phyloP scores from a whole-genome alignment of 2,797 vertebrate genomes.

The Lepus oiostolus region DNA sequence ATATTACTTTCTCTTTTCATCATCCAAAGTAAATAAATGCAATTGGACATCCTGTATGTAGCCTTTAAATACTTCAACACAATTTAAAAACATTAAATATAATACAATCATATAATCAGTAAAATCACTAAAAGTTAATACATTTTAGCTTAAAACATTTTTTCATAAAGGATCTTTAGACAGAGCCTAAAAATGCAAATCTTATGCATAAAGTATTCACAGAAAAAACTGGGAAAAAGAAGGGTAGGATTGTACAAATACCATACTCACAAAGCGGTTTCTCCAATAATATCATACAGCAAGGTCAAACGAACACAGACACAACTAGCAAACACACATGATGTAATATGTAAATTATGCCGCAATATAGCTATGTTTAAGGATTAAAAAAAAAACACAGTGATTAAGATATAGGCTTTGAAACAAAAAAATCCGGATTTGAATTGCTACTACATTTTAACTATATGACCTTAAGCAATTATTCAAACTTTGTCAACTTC shows the following conservation, averaged over 20 bases:
- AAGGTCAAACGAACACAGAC: constrained; percentile 22
- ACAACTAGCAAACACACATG: background rate
- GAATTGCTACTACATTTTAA: background rate
- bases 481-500: constrained; percentile 14
- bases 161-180: constrained; percentile 3
- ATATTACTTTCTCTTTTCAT: background rate
- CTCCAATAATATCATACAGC: background rate
- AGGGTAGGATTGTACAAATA: background rate
- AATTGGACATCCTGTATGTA: constrained; percentile 8
- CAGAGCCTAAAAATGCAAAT: constrained; percentile 42
- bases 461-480: background rate
- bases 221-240: background rate
- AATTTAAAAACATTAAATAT: constrained; percentile 49
- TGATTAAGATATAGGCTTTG: background rate
- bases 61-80: background rate
- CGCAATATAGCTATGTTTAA: background rate
- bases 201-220: background rate
- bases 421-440: background rate
- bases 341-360: background rate
- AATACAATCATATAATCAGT: background rate
- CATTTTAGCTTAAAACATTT: constrained; percentile 6
- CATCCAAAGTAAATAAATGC: constrained; percentile 37
- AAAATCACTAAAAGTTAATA: constrained; percentile 45
- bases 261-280: background rate
- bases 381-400: background rate